Base-by-base conservation (phyloP, 2,797 vertebrate genomes). In the Merluccius polli region DNA sequence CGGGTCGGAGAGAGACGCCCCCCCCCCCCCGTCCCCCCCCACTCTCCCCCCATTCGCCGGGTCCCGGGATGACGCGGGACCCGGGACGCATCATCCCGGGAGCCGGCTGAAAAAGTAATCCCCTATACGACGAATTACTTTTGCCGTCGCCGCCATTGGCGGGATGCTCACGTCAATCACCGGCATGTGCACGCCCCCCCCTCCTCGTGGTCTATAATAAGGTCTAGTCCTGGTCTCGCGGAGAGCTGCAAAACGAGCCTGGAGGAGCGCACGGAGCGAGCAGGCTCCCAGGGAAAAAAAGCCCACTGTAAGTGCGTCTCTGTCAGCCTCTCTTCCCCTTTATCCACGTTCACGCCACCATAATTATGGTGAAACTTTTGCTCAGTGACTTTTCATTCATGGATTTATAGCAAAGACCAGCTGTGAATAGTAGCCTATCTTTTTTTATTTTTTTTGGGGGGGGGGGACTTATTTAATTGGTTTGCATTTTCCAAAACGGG, bases 131-230 rank as follows among this genome's bases (percentile, higher is more conserved):
- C 44, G 44, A 48, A 21, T 48, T 48, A 48, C 7, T 18, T 48
- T 24, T 6, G 1, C 52, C 1, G 27, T 1, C 27, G 71, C 0
- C 75, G n/a, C n/a, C 3, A 93, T 93, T 89, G 94, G 95, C 67
- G 52, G n/a, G 3, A 9, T 0, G 16, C 68, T 0, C 21, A 72
- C 80, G 93, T 88, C 94, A 76, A 31, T 95, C 92, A 65, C 0
- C 2, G 4, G 13, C 36, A 3, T 3, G 78, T 21, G 21, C 15
- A 4, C 16, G 29, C 75, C 44, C 41, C n/a, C n/a, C n/a, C n/a
- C n/a, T n/a, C n/a, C 75, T 16, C 31, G 11, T 21, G 63, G 88
- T 83, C 13, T 94, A 89, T 89, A 91, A 89, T 89, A 91, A 93
- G 79, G 68, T 71, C 81, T 59, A 21, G 35, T 2, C 75, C 81